phyloP scores from a whole-genome alignment of 2,888 invertebrate species.

The Galerucella nymphaeae region DNA sequence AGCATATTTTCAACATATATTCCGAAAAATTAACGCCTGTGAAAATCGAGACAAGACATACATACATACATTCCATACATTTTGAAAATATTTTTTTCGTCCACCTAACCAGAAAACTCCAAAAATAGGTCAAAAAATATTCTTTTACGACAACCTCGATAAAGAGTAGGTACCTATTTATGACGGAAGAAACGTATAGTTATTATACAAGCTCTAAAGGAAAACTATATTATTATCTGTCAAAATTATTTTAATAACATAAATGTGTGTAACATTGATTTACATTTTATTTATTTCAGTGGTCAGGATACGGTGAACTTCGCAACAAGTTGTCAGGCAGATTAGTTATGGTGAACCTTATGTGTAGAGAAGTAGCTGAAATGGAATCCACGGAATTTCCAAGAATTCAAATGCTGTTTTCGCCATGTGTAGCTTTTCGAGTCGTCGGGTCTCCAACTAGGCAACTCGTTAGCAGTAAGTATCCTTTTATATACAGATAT shows the following conservation, averaged over 20 bases:
- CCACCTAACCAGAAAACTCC: no score
- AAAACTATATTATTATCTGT: no score
- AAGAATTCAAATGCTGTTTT: slow-evolving; percentile 74
- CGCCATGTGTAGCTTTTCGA: slow-evolving; percentile 87
- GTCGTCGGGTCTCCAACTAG: slow-evolving; percentile 84
- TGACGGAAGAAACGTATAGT: no score
- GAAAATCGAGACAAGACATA: no score
- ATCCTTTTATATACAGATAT: not conserved
- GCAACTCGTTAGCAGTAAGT: slow-evolving; percentile 62
- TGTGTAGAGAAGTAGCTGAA: slow-evolving; percentile 77
- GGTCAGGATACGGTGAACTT: slow-evolving; percentile 85
- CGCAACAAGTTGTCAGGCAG: slow-evolving; percentile 83
- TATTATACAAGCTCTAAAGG: no score
- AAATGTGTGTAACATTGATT: slow-evolving; percentile 23
- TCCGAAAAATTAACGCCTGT: no score
- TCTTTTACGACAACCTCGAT: no score
- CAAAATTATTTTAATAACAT: not conserved
- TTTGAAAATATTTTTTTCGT: no score
- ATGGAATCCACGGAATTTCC: slow-evolving; percentile 58
- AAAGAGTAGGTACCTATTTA: no score
- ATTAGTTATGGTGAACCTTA: slow-evolving; percentile 80
- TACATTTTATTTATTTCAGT: slow-evolving; percentile 70
- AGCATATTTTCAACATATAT: no score
- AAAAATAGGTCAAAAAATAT: no score
- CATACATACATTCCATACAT: no score